Conservation (phyloP, 1,140 invertebrate genomes). For the Phthorimaea operculella region DNA sequence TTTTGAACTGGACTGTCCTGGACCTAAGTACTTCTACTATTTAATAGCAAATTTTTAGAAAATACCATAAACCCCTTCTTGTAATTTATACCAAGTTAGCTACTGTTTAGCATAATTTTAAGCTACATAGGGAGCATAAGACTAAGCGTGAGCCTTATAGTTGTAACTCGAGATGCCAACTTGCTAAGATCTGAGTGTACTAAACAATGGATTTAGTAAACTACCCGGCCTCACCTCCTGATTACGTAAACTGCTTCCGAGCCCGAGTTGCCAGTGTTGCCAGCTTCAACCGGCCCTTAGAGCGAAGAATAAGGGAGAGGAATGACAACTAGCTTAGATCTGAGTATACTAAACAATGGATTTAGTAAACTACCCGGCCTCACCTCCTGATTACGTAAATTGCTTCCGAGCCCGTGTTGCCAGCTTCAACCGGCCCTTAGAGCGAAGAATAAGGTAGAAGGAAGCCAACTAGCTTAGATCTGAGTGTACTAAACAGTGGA, state of each 20-base stretch:
- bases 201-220: constrained; percentile 2
- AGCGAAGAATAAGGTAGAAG: too few relatives aligned
- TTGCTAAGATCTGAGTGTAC: not conserved
- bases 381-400: constrained; percentile 3
- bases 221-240: not conserved
- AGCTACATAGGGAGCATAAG: too few relatives aligned
- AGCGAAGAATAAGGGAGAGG: not conserved
- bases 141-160: too few relatives aligned
- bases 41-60: too few relatives aligned
- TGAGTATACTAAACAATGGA: not conserved
- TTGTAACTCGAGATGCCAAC: not conserved
- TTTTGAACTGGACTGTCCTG: too few relatives aligned
- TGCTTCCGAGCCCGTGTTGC: not conserved
- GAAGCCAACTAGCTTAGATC: not conserved
- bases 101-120: too few relatives aligned
- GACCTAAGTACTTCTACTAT: too few relatives aligned
- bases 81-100: too few relatives aligned
- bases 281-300: too few relatives aligned
- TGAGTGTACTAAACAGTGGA: not conserved
- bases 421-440: too few relatives aligned
- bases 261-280: not conserved
- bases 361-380: not conserved
- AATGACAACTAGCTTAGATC: not conserved
- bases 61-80: too few relatives aligned
- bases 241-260: constrained; percentile 5